Conservation (phyloP, 2,888 invertebrate genomes). For the Polylopha cassiicola region DNA sequence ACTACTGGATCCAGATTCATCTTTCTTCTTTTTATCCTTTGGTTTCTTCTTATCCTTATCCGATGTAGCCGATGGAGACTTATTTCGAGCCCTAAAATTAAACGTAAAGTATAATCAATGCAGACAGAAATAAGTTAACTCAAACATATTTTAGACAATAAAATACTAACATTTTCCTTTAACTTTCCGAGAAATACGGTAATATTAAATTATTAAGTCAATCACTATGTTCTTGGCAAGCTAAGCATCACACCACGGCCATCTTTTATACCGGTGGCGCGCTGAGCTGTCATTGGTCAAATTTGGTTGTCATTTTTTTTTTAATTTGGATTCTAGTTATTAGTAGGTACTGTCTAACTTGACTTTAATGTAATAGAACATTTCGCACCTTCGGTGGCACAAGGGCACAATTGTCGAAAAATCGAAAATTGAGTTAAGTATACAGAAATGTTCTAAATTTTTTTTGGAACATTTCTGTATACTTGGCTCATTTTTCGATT, state of each 20-base stretch:
- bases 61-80: constrained; percentile 82
- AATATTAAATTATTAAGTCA: constrained; percentile 2
- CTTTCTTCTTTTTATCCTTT: constrained; percentile 80
- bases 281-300: constrained; percentile 2
- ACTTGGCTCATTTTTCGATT: too few species aligned
- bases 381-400: too few species aligned
- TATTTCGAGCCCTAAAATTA: constrained; percentile 83
- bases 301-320: not conserved
- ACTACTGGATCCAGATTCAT: constrained; percentile 86
- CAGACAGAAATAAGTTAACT: too few species aligned
- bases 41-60: constrained; percentile 85
- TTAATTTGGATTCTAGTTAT: constrained; percentile 5
- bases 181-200: too few species aligned
- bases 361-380: too few species aligned
- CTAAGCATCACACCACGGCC: constrained; percentile 1
- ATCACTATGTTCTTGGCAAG: not conserved
- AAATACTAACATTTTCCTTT: too few species aligned
- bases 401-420: too few species aligned
- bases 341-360: too few species aligned
- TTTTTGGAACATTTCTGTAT: too few species aligned
- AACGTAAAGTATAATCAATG: constrained; percentile 3
- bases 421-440: too few species aligned
- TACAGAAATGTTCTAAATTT: too few species aligned
- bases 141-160: too few species aligned
- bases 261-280: constrained; percentile 9